These are phyloP conservation scores for Elachura formosa DNA, from an alignment of 2,113 vertebrate species.

Conservation along the genomic window DNA sequence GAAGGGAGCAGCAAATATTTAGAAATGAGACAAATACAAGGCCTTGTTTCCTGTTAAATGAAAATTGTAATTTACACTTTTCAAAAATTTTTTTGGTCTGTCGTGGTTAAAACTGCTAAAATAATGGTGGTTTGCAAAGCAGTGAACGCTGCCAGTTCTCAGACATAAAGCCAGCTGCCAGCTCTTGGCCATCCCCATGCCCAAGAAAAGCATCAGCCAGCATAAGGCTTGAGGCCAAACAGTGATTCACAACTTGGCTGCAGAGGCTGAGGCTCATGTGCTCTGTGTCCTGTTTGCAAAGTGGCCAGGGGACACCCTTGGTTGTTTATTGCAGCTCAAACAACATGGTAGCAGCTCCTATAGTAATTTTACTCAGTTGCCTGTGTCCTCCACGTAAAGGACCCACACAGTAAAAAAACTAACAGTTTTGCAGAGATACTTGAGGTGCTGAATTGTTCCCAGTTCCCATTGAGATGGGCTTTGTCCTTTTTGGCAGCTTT, in stretches of 20 bases:
- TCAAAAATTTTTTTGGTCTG: no score
- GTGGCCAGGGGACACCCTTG: neutral
- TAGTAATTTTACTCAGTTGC: neutral
- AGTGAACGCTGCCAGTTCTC: neutral
- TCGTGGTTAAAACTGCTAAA: neutral
- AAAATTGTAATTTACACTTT: neutral
- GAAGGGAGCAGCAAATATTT: neutral
- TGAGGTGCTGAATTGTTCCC: neutral
- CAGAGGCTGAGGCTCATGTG: neutral
- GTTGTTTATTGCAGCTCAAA: neutral
- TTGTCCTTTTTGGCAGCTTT: neutral
- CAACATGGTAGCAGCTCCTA: neutral
- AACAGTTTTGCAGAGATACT: neutral
- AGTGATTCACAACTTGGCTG: neutral
- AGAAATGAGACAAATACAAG: neutral
- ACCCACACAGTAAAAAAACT: no score
- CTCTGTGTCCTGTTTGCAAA: rapidly evolving
- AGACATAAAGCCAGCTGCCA: neutral
- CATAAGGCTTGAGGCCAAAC: neutral
- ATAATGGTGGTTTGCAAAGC: neutral
- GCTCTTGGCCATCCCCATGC: neutral
- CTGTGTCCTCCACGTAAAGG: neutral
- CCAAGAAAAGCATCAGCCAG: neutral
- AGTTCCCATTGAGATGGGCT: neutral
- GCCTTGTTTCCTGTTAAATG: neutral